Conservation (phyloP, 2,797 vertebrate species). For the Typhlichthys eigenmanni region DNA sequence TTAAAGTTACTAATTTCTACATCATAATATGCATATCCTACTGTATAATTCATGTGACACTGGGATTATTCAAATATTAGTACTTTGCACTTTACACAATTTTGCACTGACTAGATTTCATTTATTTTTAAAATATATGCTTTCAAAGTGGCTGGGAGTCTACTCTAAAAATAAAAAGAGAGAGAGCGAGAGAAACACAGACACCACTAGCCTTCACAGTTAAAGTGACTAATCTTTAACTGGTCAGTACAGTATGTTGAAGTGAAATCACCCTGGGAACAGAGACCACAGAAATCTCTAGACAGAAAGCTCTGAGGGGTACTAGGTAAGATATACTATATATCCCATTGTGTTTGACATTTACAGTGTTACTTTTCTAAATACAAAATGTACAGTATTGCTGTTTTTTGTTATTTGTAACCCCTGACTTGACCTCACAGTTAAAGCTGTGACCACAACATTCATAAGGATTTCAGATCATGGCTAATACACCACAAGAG, state of each 20-base stretch:
- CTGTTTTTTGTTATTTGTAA: not conserved
- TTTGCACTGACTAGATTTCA: not conserved
- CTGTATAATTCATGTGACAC: no score
- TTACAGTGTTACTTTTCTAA: no score
- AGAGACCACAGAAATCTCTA: slow-evolving; percentile 24
- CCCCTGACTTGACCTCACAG: slow-evolving; percentile 2
- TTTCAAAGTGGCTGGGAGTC: slow-evolving; percentile 9
- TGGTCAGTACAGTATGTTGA: slow-evolving; percentile 61
- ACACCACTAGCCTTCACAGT: slow-evolving; percentile 12
- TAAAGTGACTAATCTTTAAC: slow-evolving; percentile 75
- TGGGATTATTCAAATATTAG: not conserved
- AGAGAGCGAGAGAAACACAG: not conserved
- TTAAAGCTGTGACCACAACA: slow-evolving; percentile 1
- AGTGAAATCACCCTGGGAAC: slow-evolving; percentile 72
- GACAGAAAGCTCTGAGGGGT: slow-evolving; percentile 1
- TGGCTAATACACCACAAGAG: slow-evolving; percentile 84
- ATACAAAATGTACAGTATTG: not conserved
- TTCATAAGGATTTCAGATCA: slow-evolving; percentile 54
- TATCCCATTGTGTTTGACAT: no score
- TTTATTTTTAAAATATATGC: not conserved
- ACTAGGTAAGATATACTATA: not conserved
- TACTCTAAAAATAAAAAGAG: not conserved
- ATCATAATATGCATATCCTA: not conserved
- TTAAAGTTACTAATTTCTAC: not conserved
- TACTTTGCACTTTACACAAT: not conserved